Evolutionary conservation across 1,140 invertebrate genomes (phyloP).

Genomic region (Tribolium castaneum): DNA sequence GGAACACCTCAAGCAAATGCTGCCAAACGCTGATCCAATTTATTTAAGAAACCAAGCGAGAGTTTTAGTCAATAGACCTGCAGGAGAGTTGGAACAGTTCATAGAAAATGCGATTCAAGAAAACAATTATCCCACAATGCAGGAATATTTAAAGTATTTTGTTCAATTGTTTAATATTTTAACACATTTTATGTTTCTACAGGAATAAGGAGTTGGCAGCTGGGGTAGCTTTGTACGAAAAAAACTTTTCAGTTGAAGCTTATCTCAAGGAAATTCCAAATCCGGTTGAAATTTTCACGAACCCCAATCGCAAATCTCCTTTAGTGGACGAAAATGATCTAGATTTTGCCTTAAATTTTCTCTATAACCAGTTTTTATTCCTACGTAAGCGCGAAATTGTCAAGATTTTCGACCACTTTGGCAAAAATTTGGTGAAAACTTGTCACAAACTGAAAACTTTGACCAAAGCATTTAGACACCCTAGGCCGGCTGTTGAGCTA

Average conservation of each 20-base stretch:
- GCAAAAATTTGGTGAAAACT: constrained; percentile 51
- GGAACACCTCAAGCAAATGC: constrained; percentile 58
- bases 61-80: constrained; percentile 46
- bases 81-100: constrained; percentile 60
- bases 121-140: constrained; percentile 67
- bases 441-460: constrained; percentile 49
- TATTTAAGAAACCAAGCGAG: constrained; percentile 64
- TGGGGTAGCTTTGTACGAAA: not conserved
- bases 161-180: constrained; percentile 14
- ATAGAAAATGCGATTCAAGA: constrained; percentile 62
- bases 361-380: constrained; percentile 58
- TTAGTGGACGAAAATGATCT: constrained; percentile 48
- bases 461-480: constrained; percentile 54
- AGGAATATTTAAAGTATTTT: constrained; percentile 65
- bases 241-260: not conserved
- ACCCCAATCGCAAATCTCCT: constrained; percentile 59
- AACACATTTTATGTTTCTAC: not conserved
- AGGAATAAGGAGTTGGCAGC: not conserved
- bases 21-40: constrained; percentile 68
- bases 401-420: constrained; percentile 54
- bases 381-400: constrained; percentile 54
- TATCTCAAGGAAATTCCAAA: constrained; percentile 64
- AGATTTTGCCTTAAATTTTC: constrained; percentile 59
- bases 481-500: constrained; percentile 42
- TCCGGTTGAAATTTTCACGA: constrained; percentile 66